Base-by-base conservation (phyloP, 2,888 invertebrate species). In the Phymatocera aterrima region DNA sequence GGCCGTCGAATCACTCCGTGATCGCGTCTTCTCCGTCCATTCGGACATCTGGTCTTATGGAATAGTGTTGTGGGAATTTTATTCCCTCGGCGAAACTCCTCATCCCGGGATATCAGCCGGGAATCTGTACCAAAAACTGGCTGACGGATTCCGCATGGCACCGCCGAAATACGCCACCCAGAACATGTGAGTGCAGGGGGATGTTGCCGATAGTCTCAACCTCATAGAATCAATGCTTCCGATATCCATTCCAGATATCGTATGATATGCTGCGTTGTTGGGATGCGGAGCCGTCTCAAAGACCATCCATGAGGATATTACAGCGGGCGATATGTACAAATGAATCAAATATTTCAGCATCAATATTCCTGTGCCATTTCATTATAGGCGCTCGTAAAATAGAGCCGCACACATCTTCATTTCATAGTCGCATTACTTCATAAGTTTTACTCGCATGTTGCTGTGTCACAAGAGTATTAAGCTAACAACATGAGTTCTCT, bases 1-100 rank as follows among this genome's bases (percentile, higher is more conserved):
- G 92, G 97, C 97, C 0, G 92, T 97, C 79, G 98, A 98, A 91
- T 96, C 97, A 1, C 94, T 98, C 83, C 94, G 95, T 60, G 97
- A 97, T 90, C 93, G 95, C 79, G 93, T 97, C 46, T 98, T 97
- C 89, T 97, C 97, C 5, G 96, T 96, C 0, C 96, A 97, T 87
- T 97, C 97, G 1, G 98, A 98, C 89, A 95, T 97, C 79, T 97
- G 97, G 97, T 95, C 97, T 0, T 97, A 94, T 88, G 96, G 96
- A 4, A 94, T 97, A 79, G 95, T 96, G 1, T 88, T 97, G 4
- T 97, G 97, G 97, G 97, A 97, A 88, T 91, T 97, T 54, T 97
- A 97, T 88, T 95, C 96, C 0, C 91, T 97, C 15, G 96, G 96
- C 0, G 94, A 94, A 86, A 95, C 95, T 0, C 97, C 97, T 0